Conservation (phyloP, 2,113 vertebrate genomes). For the Paraplagusia blochii region DNA sequence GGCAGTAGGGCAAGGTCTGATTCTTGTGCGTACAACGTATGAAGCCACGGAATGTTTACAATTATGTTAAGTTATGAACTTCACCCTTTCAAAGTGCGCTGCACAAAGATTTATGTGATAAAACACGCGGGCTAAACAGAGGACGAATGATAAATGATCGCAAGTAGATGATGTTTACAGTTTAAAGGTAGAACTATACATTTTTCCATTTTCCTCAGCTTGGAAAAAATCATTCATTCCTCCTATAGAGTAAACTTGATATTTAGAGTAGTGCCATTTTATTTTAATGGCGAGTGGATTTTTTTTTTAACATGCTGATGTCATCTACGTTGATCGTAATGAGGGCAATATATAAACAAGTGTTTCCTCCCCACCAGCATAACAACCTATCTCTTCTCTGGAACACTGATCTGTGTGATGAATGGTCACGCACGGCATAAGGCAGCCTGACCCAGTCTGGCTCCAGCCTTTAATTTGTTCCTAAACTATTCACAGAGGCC, state of each 20-base stretch:
- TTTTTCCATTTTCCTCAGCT: constrained; percentile 22
- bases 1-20: constrained; percentile 24
- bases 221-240: constrained; percentile 15
- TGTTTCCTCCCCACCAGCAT: constrained; percentile 33
- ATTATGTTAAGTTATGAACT: constrained; percentile 53
- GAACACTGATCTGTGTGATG: constrained; percentile 36
- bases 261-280: constrained; percentile 8
- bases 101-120: constrained; percentile 39
- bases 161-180: constrained; percentile 28
- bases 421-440: constrained; percentile 32
- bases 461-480: constrained; percentile 22
- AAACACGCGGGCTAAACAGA: constrained; percentile 15
- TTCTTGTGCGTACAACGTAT: constrained; percentile 37
- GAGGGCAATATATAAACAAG: constrained; percentile 32
- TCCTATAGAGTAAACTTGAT: constrained; percentile 22
- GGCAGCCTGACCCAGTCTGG: constrained; percentile 14
- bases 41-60: constrained; percentile 47
- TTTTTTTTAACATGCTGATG: constrained; percentile 7
- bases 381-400: constrained; percentile 30
- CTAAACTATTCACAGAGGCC: constrained; percentile 7
- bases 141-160: constrained; percentile 32
- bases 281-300: constrained; percentile 17
- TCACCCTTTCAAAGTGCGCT: constrained; percentile 50
- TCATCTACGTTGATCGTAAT: constrained; percentile 19
- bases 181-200: constrained; percentile 9